Percentiles rank a stretch among this genome's conserved stretches.
Conservation (phyloP, 2,888 invertebrate genomes). For the Noctua comes region DNA sequence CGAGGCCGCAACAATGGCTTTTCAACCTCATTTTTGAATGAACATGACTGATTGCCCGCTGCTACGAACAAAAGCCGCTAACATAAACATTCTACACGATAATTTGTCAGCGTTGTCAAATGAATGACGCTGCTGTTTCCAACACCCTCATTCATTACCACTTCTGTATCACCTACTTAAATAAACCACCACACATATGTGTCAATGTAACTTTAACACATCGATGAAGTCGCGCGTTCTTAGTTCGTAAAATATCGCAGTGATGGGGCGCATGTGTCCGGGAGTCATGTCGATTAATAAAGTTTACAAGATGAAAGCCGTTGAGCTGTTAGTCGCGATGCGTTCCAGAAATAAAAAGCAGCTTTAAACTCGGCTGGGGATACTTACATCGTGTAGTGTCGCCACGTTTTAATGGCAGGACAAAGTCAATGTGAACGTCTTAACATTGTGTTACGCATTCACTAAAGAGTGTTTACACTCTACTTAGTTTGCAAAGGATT, state of each 20-base stretch:
- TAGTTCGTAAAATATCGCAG: slow-evolving; percentile 58
- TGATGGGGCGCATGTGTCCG: slow-evolving; percentile 79
- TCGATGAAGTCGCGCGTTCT: slow-evolving; percentile 51
- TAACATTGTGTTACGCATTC: slow-evolving; percentile 4
- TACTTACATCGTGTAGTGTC: slow-evolving; percentile 76
- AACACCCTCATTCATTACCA: slow-evolving; percentile 63
- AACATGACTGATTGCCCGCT: slow-evolving; percentile 88
- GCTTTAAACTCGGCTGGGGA: slow-evolving; percentile 87
- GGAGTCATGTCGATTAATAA: slow-evolving; percentile 89
- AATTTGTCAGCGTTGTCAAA: slow-evolving; percentile 71
- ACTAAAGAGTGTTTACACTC: neutral
- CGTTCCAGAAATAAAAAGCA: slow-evolving; percentile 88
- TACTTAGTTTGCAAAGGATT: neutral
- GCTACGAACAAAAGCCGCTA: slow-evolving; percentile 82
- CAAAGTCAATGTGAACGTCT: slow-evolving; percentile 31
- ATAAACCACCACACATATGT: slow-evolving; percentile 17
- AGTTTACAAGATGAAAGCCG: slow-evolving; percentile 90
- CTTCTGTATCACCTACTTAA: slow-evolving; percentile 4
- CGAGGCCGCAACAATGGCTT: slow-evolving; percentile 81
- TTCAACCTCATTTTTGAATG: slow-evolving; percentile 84
- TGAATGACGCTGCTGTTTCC: slow-evolving; percentile 39
- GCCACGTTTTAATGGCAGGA: slow-evolving; percentile 52
- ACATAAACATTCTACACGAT: slow-evolving; percentile 84
- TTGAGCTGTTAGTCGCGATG: slow-evolving; percentile 85
- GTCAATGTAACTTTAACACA: slow-evolving; percentile 66